Conservation (phyloP, 2,888 invertebrate species). For the Choreutis nemorana region DNA sequence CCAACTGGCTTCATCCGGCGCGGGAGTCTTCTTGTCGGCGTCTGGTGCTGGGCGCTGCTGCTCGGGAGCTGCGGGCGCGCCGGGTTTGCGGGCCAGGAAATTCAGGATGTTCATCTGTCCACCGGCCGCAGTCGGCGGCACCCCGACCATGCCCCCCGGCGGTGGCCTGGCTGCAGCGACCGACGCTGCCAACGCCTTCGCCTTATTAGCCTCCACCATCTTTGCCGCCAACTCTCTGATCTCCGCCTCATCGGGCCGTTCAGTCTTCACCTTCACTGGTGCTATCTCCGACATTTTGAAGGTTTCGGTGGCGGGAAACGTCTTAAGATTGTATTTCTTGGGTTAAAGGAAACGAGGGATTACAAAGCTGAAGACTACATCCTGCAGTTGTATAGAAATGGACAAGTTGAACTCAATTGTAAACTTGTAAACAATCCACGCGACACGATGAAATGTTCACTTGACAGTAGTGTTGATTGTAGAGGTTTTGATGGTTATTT, state of each 20-base stretch:
- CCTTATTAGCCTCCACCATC: conserved; percentile 85
- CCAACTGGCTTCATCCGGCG: conserved; percentile 78
- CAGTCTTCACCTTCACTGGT: conserved; percentile 71
- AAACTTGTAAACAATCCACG: too few relatives aligned
- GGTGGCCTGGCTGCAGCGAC: conserved; percentile 59
- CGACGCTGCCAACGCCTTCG: conserved; percentile 59
- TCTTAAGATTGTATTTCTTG: too few relatives aligned
- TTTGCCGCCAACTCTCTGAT: conserved; percentile 86
- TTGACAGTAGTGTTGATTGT: too few relatives aligned
- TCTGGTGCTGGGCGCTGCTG: conserved; percentile 33
- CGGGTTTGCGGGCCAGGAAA: conserved; percentile 62
- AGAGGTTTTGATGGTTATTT: too few relatives aligned
- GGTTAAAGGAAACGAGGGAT: too few relatives aligned
- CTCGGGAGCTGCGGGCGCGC: conserved; percentile 24
- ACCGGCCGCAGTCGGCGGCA: conserved; percentile 36
- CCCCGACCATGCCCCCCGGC: conserved; percentile 43
- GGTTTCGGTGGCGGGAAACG: too few relatives aligned
- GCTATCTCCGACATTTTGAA: conserved; percentile 37
- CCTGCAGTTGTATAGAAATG: too few relatives aligned
- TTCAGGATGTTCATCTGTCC: conserved; percentile 69
- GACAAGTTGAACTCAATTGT: too few relatives aligned
- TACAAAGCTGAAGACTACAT: too few relatives aligned
- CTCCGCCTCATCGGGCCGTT: conserved; percentile 86
- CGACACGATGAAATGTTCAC: too few relatives aligned
- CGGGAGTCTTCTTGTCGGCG: conserved; percentile 48